phyloP scores from a whole-genome alignment of 2,113 vertebrate genomes.

The Nycticebus coucang region DNA sequence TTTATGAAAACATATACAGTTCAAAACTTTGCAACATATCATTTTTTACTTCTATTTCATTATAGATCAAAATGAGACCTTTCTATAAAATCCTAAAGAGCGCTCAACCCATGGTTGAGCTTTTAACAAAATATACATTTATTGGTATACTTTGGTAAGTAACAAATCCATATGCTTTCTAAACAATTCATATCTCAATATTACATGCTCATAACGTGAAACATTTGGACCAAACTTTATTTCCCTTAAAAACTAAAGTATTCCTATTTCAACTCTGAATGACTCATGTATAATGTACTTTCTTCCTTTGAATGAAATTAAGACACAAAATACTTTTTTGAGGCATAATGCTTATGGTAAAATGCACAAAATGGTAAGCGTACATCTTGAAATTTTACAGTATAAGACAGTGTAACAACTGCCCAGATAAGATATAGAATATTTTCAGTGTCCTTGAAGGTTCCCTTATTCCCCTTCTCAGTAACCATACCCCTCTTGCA shows the following conservation, averaged over 20 bases:
- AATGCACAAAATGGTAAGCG: neutral
- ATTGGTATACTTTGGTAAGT: neutral
- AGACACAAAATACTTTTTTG: neutral
- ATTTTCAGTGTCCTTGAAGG: neutral
- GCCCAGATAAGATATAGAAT: neutral
- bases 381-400: neutral
- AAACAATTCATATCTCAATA: constrained; percentile 31
- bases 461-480: neutral
- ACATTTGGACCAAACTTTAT: constrained; percentile 25
- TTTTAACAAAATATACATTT: constrained; percentile 9
- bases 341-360: constrained; percentile 9
- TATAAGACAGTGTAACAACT: neutral
- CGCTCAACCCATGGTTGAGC: neutral
- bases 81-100: constrained; percentile 23
- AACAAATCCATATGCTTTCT: constrained; percentile 29
- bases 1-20: neutral
- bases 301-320: neutral
- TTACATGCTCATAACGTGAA: constrained; percentile 42
- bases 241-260: constrained; percentile 29
- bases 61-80: neutral
- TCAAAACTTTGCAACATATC: neutral
- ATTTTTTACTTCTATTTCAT: constrained; percentile 17
- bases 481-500: neutral
- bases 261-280: constrained; percentile 19
- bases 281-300: neutral